phyloP scores from a whole-genome alignment of 2,113 vertebrate genomes.

The Cricetomys ansorgei region DNA sequence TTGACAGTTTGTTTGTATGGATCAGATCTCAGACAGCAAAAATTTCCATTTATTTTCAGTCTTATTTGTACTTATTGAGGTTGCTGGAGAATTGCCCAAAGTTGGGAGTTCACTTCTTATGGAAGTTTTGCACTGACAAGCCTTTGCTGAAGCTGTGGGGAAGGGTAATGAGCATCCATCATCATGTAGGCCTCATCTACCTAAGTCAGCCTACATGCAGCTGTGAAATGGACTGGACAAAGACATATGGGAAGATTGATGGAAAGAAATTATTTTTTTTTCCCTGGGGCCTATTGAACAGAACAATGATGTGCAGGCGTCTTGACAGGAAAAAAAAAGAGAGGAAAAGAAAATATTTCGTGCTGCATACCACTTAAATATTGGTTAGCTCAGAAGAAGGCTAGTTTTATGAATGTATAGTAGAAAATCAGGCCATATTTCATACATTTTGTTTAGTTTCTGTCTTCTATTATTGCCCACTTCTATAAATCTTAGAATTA shows the following conservation, averaged over 20 bases:
- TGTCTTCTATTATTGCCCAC: neutral
- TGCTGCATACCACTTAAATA: fast-evolving
- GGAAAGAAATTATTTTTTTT: neutral
- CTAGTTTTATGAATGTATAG: neutral
- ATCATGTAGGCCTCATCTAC: neutral
- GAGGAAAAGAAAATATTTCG: neutral
- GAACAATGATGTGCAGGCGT: neutral
- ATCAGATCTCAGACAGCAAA: neutral
- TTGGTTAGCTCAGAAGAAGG: neutral
- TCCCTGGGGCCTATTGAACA: neutral
- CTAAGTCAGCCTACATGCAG: no score
- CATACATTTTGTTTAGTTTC: neutral
- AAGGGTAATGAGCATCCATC: neutral
- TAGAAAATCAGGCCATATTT: neutral
- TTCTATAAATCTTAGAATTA: neutral
- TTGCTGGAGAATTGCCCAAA: constrained; percentile 7
- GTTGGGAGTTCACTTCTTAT: neutral
- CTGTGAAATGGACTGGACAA: neutral
- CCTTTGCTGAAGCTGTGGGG: neutral
- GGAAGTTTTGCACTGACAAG: neutral
- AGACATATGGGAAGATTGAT: neutral
- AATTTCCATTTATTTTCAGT: neutral
- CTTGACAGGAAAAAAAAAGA: fast-evolving
- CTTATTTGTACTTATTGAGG: neutral
- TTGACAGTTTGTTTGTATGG: neutral